Conservation (phyloP, 2,113 vertebrate species). For the Pyxicephalus adspersus region DNA sequence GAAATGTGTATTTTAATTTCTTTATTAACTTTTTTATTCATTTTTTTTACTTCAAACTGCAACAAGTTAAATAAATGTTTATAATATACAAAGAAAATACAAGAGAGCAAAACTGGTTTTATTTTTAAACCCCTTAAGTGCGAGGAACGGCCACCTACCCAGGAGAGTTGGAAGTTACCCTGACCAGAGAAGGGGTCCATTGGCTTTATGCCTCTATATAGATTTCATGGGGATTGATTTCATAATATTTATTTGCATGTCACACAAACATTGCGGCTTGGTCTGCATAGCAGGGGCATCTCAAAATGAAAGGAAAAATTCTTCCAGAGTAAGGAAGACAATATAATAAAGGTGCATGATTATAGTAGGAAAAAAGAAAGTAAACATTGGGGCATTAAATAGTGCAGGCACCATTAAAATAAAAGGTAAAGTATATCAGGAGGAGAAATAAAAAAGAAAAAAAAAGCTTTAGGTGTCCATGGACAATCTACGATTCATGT, state of each 20-base stretch:
- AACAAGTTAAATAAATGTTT: slow-evolving; percentile 99
- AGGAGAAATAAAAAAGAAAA: slow-evolving; percentile 74
- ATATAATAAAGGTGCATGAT: slow-evolving; percentile 75
- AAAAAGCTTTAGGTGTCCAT: slow-evolving; percentile 78
- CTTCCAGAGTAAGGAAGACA: slow-evolving; percentile 33
- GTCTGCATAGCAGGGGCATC: slow-evolving; percentile 82
- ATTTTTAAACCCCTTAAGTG: slow-evolving; percentile 56
- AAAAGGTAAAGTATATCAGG: slow-evolving; percentile 58
- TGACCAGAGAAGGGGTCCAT: slow-evolving; percentile 23
- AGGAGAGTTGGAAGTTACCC: slow-evolving; percentile 35
- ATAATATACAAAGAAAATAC: slow-evolving; percentile 99
- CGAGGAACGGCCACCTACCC: slow-evolving; percentile 33
- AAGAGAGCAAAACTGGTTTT: slow-evolving; percentile 85
- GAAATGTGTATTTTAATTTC: slow-evolving; percentile 66
- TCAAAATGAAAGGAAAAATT: slow-evolving; percentile 47
- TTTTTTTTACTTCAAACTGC: slow-evolving; percentile 97
- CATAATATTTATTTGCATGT: slow-evolving; percentile 81
- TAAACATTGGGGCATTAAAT: slow-evolving; percentile 77
- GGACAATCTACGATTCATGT: slow-evolving; percentile 77
- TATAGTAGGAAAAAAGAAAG: slow-evolving; percentile 71
- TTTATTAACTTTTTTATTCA: slow-evolving; percentile 67
- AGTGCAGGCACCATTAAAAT: slow-evolving; percentile 82
- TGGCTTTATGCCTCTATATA: slow-evolving; percentile 28
- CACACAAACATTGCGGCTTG: slow-evolving; percentile 77
- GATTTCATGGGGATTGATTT: slow-evolving; percentile 4